A percentile compares a stretch with the other conserved stretches of the same genome.
These are phyloP conservation scores for Lagopus muta DNA, from an alignment of 2,113 vertebrate species.

Conservation along the genomic window DNA sequence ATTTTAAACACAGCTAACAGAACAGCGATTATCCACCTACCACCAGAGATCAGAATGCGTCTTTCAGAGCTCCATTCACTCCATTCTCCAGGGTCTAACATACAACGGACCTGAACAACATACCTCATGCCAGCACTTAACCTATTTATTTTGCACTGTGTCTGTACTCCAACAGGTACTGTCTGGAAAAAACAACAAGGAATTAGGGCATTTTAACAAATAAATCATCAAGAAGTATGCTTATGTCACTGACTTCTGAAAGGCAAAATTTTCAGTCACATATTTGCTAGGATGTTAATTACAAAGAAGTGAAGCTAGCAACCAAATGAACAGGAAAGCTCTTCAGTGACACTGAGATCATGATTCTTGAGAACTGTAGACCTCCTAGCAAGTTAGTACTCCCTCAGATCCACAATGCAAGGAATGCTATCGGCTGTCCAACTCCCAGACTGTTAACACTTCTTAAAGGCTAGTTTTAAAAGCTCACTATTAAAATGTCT, in stretches of 20 bases:
- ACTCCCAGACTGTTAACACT: not conserved
- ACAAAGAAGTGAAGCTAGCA: not conserved
- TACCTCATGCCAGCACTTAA: conserved; percentile 24
- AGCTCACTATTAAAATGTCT: not conserved
- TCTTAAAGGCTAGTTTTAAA: not conserved
- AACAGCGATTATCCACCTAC: not conserved
- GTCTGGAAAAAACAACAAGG: conserved; percentile 35
- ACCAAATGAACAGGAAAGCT: not conserved
- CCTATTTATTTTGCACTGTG: not conserved
- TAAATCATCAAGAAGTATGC: not conserved
- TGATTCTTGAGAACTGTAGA: not conserved
- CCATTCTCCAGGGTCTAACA: conserved; percentile 47
- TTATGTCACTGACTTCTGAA: not conserved
- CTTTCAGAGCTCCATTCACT: conserved; percentile 50
- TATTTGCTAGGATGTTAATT: not conserved
- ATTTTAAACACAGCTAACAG: not conserved
- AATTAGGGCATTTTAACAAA: not conserved
- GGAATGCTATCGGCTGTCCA: not conserved
- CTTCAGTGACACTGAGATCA: not conserved
- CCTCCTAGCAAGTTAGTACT: not conserved
- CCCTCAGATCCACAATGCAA: not conserved
- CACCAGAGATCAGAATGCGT: not conserved
- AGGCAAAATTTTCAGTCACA: not conserved
- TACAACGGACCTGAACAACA: conserved; percentile 34
- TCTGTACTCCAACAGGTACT: conserved; percentile 34